phyloP scores from a whole-genome alignment of 2,113 vertebrate species.

The Notiomystis cincta region DNA sequence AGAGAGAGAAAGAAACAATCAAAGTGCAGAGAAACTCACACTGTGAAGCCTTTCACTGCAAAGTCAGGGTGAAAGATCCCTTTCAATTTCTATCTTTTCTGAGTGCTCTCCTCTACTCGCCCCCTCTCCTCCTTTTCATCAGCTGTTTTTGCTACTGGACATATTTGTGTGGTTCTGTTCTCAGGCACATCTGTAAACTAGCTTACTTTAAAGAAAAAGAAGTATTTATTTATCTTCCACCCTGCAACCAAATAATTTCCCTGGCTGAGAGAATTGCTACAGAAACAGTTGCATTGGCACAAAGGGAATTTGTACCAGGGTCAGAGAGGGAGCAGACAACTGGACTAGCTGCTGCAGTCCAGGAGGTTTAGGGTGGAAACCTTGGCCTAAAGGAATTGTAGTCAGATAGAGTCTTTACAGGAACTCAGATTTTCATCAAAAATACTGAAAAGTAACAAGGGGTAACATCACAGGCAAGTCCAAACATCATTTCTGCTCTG shows the following conservation, averaged over 20 bases:
- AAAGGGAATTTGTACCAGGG: background rate
- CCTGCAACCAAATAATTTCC: background rate
- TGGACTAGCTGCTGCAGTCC: background rate
- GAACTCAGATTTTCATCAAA: background rate
- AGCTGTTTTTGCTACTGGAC: background rate
- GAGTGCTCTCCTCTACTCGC: accelerated
- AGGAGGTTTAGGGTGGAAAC: background rate
- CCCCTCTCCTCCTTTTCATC: background rate
- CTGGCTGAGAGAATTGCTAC: background rate
- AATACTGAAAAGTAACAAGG: background rate
- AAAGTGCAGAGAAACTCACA: background rate
- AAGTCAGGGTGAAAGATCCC: background rate
- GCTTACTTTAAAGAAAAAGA: background rate
- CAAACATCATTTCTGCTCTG: background rate
- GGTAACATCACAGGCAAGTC: background rate
- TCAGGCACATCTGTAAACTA: background rate
- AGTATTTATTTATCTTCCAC: background rate
- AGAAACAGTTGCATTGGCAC: background rate
- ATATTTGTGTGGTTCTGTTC: background rate
- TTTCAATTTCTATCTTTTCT: background rate
- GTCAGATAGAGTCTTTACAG: background rate
- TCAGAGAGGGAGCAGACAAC: background rate
- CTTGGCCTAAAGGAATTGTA: background rate
- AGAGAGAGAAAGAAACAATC: background rate
- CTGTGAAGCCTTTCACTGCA: background rate